Base-by-base conservation (phyloP, 2,888 invertebrate genomes). In the Lepidocyrtinus sp. region DNA sequence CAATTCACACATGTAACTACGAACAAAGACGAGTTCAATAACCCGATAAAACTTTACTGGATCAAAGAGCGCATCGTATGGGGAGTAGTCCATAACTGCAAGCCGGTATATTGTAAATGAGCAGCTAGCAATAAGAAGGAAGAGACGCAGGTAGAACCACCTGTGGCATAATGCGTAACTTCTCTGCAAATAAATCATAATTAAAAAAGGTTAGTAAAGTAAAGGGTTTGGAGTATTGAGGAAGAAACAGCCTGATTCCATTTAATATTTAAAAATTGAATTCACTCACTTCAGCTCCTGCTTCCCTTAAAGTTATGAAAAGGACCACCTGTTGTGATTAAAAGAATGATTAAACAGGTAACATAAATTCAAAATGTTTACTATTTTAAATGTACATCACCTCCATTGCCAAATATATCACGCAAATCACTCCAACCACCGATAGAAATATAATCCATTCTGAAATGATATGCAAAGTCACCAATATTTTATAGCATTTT, bases 371-470 rank as follows among this genome's bases (percentile, higher is more conserved):
- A n/a, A n/a, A n/a, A n/a, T n/a, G n/a, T n/a, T n/a, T n/a, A n/a
- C n/a, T n/a, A n/a, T n/a, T n/a, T n/a, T n/a, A n/a, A n/a, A n/a
- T n/a, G n/a, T n/a, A n/a, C n/a, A n/a, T n/a, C n/a, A n/a, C 84
- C 62, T 84, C 84, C 69, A 84, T 77, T 15, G 84, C 84, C 68
- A 82, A 61, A 69, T 82, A 84, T 22, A 84, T 84, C 24, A 81
- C 55, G 21, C 81, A 71, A 1, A 75, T 25, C 17, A 84, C 84
- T 3, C 73, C 77, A 26, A 84, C 24, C 0, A 81, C 71, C 17
- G 78, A 67, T 65, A 84, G 50, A 55, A 84, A 82, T n/a, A 84
- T 84, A 17, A 78, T 77, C 80, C 80, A 84, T 25, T 75, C 84
- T 84, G 61, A 17, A 67, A 75, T 36, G 26, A 36, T 17, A 63